Evolutionary conservation across 2,797 vertebrate species (phyloP).

Genomic region (Squalus acanthias): DNA sequence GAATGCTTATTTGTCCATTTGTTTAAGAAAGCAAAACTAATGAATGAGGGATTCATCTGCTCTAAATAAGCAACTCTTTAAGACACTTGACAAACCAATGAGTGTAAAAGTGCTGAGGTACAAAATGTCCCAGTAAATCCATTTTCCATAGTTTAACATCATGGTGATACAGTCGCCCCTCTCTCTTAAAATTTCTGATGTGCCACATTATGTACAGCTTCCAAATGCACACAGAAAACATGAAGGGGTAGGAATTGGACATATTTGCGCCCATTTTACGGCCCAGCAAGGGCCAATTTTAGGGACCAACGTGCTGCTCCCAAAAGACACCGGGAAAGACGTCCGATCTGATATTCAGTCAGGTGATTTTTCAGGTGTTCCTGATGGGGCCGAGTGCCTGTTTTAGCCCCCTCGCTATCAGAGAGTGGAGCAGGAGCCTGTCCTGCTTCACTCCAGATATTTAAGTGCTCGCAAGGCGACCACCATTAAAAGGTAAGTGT

Average conservation of each 20-base stretch:
- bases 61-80: constrained; percentile 32
- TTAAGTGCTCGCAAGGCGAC: not conserved
- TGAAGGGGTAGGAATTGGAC: not conserved
- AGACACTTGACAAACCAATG: not conserved
- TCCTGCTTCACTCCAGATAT: not conserved
- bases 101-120: not conserved
- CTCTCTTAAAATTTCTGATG: not conserved
- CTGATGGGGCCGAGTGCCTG: not conserved
- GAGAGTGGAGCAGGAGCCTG: not conserved
- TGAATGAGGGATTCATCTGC: constrained; percentile 28
- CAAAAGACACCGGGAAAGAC: not conserved
- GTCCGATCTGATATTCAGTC: not conserved
- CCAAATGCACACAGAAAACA: not conserved
- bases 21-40: not conserved
- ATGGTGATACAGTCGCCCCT: not conserved
- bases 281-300: not conserved
- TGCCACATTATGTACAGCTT: not conserved
- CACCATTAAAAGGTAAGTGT: not conserved
- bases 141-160: not conserved
- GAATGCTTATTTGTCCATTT: constrained; percentile 15
- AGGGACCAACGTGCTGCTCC: not conserved
- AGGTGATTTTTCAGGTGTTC: not conserved
- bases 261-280: not conserved
- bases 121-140: constrained; percentile 7
- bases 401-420: not conserved